Conservation (phyloP, 2,888 invertebrate species). For the Coecobrya sp. region DNA sequence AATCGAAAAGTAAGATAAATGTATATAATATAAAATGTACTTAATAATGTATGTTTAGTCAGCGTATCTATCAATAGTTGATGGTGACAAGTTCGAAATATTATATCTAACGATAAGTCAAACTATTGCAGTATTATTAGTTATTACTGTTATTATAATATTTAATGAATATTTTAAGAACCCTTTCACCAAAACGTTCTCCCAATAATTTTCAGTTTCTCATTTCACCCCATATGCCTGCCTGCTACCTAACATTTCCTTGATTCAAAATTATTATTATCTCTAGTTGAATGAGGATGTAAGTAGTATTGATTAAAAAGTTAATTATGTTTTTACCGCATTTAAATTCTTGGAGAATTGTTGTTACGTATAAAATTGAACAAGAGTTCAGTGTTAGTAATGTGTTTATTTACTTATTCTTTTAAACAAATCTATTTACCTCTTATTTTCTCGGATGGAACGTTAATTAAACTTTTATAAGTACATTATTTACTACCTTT, state of each 20-base stretch:
- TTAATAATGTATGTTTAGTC: not conserved
- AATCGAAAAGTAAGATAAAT: not conserved
- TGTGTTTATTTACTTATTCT: not conserved
- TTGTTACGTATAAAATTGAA: not conserved
- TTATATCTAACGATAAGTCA: no score
- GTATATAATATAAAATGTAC: not conserved
- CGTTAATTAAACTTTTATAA: constrained; percentile 71
- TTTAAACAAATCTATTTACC: not conserved
- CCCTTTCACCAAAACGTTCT: not conserved
- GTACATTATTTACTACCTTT: constrained; percentile 39
- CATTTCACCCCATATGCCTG: not conserved
- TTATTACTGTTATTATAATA: not conserved
- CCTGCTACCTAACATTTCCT: not conserved
- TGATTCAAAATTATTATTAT: not conserved
- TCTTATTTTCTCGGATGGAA: constrained; percentile 26
- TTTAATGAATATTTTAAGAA: not conserved
- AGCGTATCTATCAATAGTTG: not conserved
- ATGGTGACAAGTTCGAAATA: no score
- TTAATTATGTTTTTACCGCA: constrained; percentile 1
- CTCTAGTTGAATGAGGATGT: not conserved
- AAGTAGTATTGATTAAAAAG: not conserved
- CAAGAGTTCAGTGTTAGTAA: not conserved
- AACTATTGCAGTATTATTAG: not conserved
- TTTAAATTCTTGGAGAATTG: not conserved
- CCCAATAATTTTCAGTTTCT: not conserved